These are phyloP conservation scores for Falco novaeseelandiae DNA, from an alignment of 2,797 vertebrate species.

Conservation along the genomic window DNA sequence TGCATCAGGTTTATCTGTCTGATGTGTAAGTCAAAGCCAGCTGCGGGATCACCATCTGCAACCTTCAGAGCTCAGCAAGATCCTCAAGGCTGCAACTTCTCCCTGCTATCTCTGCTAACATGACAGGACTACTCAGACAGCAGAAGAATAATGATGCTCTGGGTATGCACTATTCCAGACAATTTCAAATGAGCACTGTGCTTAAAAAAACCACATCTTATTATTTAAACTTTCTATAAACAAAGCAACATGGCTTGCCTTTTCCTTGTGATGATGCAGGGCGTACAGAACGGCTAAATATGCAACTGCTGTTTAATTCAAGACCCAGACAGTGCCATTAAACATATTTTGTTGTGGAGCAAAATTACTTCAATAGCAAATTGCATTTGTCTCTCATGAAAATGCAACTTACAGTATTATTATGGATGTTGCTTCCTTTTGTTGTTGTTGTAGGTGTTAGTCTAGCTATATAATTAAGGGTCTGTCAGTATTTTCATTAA, in stretches of 20 bases:
- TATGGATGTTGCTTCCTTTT: not conserved
- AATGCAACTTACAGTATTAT: slow-evolving; percentile 18
- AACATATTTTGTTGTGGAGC: slow-evolving; percentile 26
- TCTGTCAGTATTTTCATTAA: slow-evolving; percentile 51
- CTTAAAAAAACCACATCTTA: not conserved
- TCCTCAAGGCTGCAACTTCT: not conserved
- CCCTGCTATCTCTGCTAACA: not conserved
- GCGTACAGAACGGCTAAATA: slow-evolving; percentile 39
- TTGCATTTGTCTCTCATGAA: slow-evolving; percentile 38
- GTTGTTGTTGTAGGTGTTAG: slow-evolving; percentile 1
- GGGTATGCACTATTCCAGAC: not conserved
- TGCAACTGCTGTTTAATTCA: slow-evolving; percentile 32
- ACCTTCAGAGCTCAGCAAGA: not conserved
- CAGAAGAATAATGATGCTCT: not conserved
- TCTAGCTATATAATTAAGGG: slow-evolving; percentile 35
- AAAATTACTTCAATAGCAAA: slow-evolving; percentile 48
- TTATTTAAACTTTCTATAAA: slow-evolving; percentile 10
- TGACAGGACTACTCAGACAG: not conserved
- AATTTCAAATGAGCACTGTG: not conserved
- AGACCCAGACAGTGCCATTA: slow-evolving; percentile 31
- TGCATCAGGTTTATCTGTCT: not conserved
- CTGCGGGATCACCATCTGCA: not conserved
- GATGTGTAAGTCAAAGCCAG: not conserved
- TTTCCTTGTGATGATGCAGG: not conserved
- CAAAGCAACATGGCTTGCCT: not conserved